Percentiles rank a stretch among this genome's conserved stretches.
Evolutionary conservation across 2,888 invertebrate species (phyloP).

Genomic region (Cylloceria caligata): DNA sequence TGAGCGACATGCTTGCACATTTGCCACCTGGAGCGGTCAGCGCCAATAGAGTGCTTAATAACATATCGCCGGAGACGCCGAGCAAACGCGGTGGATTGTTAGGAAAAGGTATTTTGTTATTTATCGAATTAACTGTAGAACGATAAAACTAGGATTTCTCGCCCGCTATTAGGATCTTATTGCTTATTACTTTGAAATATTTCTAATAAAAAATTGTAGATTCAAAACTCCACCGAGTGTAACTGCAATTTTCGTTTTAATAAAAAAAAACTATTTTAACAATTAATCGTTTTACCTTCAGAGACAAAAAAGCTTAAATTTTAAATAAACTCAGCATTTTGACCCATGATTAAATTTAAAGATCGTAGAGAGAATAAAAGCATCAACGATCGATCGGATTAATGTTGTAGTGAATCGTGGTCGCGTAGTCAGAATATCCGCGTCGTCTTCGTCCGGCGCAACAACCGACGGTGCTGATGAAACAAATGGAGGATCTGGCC

Average conservation of each 20-base stretch:
- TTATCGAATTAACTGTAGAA: neutral
- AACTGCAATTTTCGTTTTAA: neutral
- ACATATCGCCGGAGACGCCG: conserved; percentile 77
- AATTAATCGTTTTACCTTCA: neutral
- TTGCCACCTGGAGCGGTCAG: conserved; percentile 81
- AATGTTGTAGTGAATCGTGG: conserved; percentile 73
- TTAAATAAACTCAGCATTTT: neutral
- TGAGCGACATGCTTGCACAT: conserved; percentile 85
- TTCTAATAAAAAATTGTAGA: neutral
- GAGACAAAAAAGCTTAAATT: neutral
- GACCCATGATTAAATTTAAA: neutral
- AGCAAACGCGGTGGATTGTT: conserved; percentile 81
- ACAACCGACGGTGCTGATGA: conserved; percentile 77
- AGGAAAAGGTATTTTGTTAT: conserved; percentile 80
- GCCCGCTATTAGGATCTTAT: neutral
- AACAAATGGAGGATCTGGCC: conserved; percentile 77
- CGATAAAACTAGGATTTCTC: neutral
- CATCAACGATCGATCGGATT: neutral
- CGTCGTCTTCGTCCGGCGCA: conserved; percentile 78
- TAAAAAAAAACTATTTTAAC: neutral
- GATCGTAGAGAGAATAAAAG: neutral
- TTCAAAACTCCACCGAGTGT: neutral
- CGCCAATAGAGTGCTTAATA: conserved; percentile 74
- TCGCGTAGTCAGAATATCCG: conserved; percentile 75
- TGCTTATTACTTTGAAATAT: neutral